Conservation (phyloP, 92 coral and sea anemone genomes). For the Isaurus tuberculatus region DNA sequence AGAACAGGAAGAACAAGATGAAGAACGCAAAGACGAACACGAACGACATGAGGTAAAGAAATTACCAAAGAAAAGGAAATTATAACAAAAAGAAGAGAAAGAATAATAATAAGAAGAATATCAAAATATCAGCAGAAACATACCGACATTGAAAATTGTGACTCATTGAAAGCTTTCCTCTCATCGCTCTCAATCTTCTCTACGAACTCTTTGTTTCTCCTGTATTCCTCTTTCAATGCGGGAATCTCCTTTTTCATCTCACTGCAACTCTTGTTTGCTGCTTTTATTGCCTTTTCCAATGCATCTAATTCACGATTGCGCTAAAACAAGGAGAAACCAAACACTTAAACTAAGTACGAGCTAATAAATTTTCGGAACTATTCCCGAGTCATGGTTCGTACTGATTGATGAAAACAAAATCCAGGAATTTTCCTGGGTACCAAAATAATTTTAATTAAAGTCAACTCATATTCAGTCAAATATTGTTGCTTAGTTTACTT, state of each 20-base stretch:
- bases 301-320: constrained; percentile 63
- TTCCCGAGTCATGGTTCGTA: too few species aligned
- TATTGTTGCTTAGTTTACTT: too few species aligned
- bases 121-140: not conserved
- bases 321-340: constrained; percentile 29
- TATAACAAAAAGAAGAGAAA: too few species aligned
- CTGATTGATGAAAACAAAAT: too few species aligned
- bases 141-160: constrained; percentile 73
- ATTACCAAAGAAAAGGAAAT: too few species aligned
- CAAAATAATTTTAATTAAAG: too few species aligned
- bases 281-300: constrained; percentile 66
- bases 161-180: constrained; percentile 67
- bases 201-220: constrained; percentile 67
- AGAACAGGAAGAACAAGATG: too few species aligned
- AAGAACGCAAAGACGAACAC: too few species aligned
- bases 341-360: not conserved
- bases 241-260: constrained; percentile 65
- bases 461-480: too few species aligned
- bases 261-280: constrained; percentile 61
- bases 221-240: constrained; percentile 67
- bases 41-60: too few species aligned
- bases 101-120: too few species aligned
- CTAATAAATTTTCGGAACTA: not conserved
- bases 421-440: too few species aligned
- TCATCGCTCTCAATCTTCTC: constrained; percentile 67